phyloP scores from a whole-genome alignment of 2,797 vertebrate species.

The Euthynnus affinis region DNA sequence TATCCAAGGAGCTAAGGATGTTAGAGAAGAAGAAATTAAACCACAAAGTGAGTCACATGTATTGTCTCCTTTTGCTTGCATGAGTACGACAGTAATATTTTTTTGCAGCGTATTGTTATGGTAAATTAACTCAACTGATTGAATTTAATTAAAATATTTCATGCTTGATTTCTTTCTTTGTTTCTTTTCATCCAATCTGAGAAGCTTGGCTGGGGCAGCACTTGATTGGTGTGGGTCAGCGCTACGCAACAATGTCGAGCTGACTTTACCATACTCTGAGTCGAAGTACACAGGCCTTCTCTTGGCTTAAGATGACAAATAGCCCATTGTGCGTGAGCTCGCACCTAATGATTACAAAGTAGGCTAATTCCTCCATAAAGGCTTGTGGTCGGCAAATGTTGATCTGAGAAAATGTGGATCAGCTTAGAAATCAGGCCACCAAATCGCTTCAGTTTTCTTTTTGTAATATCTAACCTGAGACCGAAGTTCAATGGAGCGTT shows the following conservation, averaged over 20 bases:
- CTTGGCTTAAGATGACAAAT: slow-evolving; percentile 65
- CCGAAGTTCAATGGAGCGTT: slow-evolving; percentile 49
- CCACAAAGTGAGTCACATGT: background rate
- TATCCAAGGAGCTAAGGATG: background rate
- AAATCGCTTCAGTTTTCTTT: slow-evolving; percentile 62
- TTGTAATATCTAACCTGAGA: slow-evolving; percentile 54
- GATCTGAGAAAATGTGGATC: slow-evolving; percentile 76
- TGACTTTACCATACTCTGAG: slow-evolving; percentile 55
- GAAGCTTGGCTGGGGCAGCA: slow-evolving; percentile 23
- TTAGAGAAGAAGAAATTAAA: background rate
- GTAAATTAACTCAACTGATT: slow-evolving; percentile 22
- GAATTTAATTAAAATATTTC: slow-evolving; percentile 32
- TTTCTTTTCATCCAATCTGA: slow-evolving; percentile 29
- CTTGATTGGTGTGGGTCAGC: slow-evolving; percentile 28
- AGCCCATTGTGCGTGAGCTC: slow-evolving; percentile 67
- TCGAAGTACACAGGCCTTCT: slow-evolving; percentile 28
- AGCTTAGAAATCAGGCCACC: slow-evolving; percentile 70
- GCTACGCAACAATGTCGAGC: slow-evolving; percentile 45
- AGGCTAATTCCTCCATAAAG: slow-evolving; percentile 75
- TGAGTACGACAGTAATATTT: background rate
- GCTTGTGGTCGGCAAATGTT: slow-evolving; percentile 50
- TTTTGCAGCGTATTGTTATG: slow-evolving; percentile 5
- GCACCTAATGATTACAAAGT: slow-evolving; percentile 67
- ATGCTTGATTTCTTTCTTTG: slow-evolving; percentile 36
- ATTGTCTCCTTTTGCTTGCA: background rate